These are phyloP conservation scores for Epizoanthus scotinus DNA, from an alignment of 92 coral and sea anemone genomes.

Conservation along the genomic window DNA sequence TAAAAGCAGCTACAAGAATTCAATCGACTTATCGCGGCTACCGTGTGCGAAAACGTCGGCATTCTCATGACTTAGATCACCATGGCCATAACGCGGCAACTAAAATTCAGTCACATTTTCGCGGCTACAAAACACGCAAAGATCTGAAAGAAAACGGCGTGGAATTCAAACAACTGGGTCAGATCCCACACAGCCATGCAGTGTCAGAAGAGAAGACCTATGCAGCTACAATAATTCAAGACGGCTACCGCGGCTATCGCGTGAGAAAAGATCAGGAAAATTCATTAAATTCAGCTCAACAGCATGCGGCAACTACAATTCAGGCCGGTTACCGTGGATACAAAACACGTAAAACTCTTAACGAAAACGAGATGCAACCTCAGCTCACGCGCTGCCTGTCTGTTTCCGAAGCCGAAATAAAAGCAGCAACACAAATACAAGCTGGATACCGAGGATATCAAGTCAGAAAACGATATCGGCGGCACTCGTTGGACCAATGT, in stretches of 20 bases:
- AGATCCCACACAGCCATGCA: background rate
- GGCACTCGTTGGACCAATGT: slow-evolving; percentile 26
- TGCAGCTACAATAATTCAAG: slow-evolving; percentile 74
- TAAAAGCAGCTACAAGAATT: slow-evolving; percentile 71
- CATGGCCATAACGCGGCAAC: slow-evolving; percentile 34
- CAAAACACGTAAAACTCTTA: slow-evolving; percentile 39
- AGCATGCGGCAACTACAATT: slow-evolving; percentile 66
- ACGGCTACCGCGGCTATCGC: slow-evolving; percentile 71
- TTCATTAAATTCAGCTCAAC: background rate
- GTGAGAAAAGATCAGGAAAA: slow-evolving; percentile 38
- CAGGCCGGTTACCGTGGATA: slow-evolving; percentile 69
- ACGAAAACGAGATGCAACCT: background rate
- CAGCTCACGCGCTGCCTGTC: background rate
- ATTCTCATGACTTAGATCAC: background rate
- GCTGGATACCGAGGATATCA: slow-evolving; percentile 79
- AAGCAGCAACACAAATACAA: slow-evolving; percentile 80
- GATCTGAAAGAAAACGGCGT: slow-evolving; percentile 18
- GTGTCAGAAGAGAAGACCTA: slow-evolving; percentile 7
- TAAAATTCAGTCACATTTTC: slow-evolving; percentile 51
- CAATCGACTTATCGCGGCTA: slow-evolving; percentile 82
- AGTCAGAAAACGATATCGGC: slow-evolving; percentile 47
- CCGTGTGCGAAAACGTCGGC: slow-evolving; percentile 41
- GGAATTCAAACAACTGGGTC: background rate
- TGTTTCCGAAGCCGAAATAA: slow-evolving; percentile 23
- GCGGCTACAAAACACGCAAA: slow-evolving; percentile 58